Evolutionary conservation across 2,888 invertebrate genomes (phyloP).

Genomic region (Torymus aiolomorphi): DNA sequence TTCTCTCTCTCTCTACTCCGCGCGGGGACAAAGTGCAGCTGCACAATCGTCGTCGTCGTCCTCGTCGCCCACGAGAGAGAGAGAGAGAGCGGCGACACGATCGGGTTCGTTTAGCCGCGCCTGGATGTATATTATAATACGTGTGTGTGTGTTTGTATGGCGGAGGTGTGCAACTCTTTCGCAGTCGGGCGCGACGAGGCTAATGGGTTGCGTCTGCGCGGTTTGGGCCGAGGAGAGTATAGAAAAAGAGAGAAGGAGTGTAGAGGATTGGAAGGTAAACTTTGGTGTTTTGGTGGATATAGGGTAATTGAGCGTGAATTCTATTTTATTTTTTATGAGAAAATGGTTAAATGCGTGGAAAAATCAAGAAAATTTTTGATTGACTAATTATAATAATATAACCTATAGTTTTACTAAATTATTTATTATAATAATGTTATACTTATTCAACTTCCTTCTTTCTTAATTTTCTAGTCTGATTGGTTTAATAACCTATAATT

Average conservation of each 20-base stretch:
- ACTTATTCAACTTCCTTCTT: no score
- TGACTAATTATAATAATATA: no score
- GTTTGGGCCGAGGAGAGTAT: conserved; percentile 1
- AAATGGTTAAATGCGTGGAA: neutral
- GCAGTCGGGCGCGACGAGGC: conserved; percentile 12
- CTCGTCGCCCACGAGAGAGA: no score
- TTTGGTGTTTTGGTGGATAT: no score
- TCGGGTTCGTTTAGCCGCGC: conserved; percentile 30
- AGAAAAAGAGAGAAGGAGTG: neutral
- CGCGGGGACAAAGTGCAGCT: conserved; percentile 12
- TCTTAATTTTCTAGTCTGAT: no score
- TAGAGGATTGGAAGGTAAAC: no score
- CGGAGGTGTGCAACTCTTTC: conserved; percentile 38
- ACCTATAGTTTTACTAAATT: no score
- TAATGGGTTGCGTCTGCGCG: neutral
- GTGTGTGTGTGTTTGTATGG: no score
- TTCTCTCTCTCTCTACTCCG: neutral
- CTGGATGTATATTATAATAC: neutral
- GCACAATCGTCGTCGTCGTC: conserved; percentile 25
- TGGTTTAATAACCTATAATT: no score
- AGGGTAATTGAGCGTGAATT: no score
- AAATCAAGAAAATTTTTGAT: neutral
- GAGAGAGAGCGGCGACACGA: conserved; percentile 13
- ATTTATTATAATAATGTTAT: no score
- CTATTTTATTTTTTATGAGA: neutral